Conservation (phyloP, 1,140 invertebrate species). For the Pachypsylla venusta region DNA sequence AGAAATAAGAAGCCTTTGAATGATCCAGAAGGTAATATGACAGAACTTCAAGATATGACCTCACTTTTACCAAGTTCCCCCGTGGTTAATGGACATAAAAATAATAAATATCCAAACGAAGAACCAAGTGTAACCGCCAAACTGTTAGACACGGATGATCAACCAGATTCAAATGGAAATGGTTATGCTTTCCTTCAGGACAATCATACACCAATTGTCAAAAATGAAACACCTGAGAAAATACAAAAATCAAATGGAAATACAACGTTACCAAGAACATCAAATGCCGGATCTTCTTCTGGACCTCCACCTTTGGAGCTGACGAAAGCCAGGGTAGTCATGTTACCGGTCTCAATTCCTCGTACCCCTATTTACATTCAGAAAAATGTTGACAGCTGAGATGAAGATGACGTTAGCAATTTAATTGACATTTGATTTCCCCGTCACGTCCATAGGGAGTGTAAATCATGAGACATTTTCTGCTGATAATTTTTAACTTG, state of each 20-base stretch:
- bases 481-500: no score
- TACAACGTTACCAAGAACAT: neutral
- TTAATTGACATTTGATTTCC: neutral
- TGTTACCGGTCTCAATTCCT: constrained; percentile 19
- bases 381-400: neutral
- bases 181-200: neutral
- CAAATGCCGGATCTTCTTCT: no score
- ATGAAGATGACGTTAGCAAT: neutral
- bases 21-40: neutral
- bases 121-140: neutral
- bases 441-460: no score
- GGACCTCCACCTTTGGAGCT: constrained; percentile 17
- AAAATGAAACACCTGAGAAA: neutral
- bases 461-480: no score
- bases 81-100: neutral
- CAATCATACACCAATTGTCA: neutral
- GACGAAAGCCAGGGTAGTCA: constrained; percentile 19
- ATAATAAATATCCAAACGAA: neutral
- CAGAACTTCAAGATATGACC: neutral
- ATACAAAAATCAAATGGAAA: neutral
- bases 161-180: neutral
- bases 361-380: constrained; percentile 16
- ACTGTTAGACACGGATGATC: neutral
- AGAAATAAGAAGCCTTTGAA: neutral
- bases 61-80: neutral